Evolutionary conservation across 2,797 vertebrate genomes (phyloP), one percentile per base, ranked within the genome.

Genomic region (Manis crassicaudata): DNA sequence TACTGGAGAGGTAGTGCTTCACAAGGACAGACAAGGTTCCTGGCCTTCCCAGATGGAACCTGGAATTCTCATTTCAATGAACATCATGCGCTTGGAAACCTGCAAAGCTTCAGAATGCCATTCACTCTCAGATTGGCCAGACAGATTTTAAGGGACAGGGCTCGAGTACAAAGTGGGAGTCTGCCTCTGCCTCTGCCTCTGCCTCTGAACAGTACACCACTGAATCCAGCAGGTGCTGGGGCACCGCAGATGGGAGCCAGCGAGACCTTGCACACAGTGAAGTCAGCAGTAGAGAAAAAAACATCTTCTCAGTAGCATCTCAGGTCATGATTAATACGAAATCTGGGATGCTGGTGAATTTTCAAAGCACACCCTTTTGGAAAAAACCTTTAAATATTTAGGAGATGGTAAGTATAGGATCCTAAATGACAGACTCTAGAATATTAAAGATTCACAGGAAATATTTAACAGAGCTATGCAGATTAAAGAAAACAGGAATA

Each of bases 281-380:
- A 56, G 56, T 52, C 79, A 92, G 52, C 1, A 52, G 43, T 62
- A 1, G 11, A 27, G 35, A 73, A 72, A 92, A 80, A 43, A 21
- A 27, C 21, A 37, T 29, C 94, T 72, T 89, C 72, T 94, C 65
- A 68, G 94, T 90, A 96, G n/a, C 85, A 91, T 43, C 92, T 91
- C n/a, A 84, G 35, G 80, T 56, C 79, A 88, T 21, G 7, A 88
- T 86, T 91, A 73, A 90, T 82, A 94, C 85, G 87, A 88, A 96
- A 95, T 85, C 23, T 90, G 86, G 37, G 73, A 86, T 46, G 63
- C 68, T 90, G 43, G 43, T 58, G 56, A 79, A 65, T 67, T 79
- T 93, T 72, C 90, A 93, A 93, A 73, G 52, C 52, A 54, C 54
- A 79, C 63, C 60, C 29, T 68, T 89, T 86, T 56, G 75, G 62